Percentiles rank a stretch among this genome's conserved stretches.
These are phyloP conservation scores for Staurois parvus DNA, from an alignment of 2,797 vertebrate species.

Conservation along the genomic window DNA sequence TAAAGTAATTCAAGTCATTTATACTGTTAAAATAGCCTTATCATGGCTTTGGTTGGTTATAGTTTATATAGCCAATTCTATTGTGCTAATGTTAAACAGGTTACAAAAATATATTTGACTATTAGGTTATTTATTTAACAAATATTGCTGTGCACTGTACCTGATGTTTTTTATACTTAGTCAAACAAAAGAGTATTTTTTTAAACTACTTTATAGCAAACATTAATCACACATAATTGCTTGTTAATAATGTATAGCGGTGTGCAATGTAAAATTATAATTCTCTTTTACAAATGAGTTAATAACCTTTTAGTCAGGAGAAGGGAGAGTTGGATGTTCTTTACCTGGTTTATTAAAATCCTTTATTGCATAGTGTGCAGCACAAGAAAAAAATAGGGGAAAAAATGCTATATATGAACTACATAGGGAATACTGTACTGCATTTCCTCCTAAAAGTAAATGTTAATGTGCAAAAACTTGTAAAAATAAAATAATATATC, in stretches of 20 bases:
- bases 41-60: too few species aligned
- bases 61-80: too few species aligned
- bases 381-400: not conserved
- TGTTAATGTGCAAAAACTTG: not conserved
- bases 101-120: too few species aligned
- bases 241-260: slow-evolving; percentile 28
- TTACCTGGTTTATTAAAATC: slow-evolving; percentile 21
- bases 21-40: too few species aligned
- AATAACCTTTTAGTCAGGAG: slow-evolving; percentile 19
- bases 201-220: slow-evolving; percentile 17
- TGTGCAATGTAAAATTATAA: slow-evolving; percentile 8
- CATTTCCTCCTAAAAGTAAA: not conserved
- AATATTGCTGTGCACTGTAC: too few species aligned
- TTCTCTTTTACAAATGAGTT: slow-evolving; percentile 39
- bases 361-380: slow-evolving; percentile 15
- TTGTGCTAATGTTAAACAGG: too few species aligned
- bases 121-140: not conserved
- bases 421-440: not conserved
- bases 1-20: too few species aligned
- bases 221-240: slow-evolving; percentile 32
- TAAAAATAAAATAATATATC: not conserved
- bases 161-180: not conserved
- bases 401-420: not conserved
- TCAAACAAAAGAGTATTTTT: not conserved
- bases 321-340: not conserved